Conservation (phyloP, 2,797 vertebrate genomes). For the Geotrypetes seraphini region DNA sequence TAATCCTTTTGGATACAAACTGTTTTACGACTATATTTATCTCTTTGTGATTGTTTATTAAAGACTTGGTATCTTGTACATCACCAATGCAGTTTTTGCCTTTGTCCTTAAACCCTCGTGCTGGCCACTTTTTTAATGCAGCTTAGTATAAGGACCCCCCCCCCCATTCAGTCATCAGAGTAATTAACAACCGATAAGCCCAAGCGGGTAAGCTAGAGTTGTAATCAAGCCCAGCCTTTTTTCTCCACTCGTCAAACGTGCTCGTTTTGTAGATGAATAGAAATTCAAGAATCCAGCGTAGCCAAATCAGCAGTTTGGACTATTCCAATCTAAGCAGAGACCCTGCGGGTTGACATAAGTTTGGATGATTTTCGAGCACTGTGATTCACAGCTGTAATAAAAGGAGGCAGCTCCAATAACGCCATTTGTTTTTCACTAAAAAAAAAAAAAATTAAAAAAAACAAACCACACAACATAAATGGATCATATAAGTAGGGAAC, state of each 20-base stretch:
- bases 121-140: too few species aligned
- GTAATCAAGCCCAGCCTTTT: constrained; percentile 8
- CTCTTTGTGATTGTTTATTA: too few species aligned
- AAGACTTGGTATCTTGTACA: too few species aligned
- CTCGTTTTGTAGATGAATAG: constrained; percentile 38
- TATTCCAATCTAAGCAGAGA: constrained; percentile 24
- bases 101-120: too few species aligned
- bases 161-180: constrained; percentile 2
- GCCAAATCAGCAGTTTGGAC: constrained; percentile 44
- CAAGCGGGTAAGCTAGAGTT: constrained; percentile 9
- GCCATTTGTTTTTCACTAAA: constrained; percentile 43
- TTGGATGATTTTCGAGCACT: constrained; percentile 34
- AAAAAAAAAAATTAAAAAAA: too few species aligned
- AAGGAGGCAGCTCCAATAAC: constrained; percentile 32
- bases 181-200: constrained; percentile 15
- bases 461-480: constrained; percentile 21
- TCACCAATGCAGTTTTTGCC: too few species aligned
- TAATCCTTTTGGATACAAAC: too few species aligned
- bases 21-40: too few species aligned
- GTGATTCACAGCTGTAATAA: constrained; percentile 46
- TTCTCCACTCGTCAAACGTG: constrained; percentile 22
- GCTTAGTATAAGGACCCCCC: too few species aligned
- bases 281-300: constrained; percentile 30
- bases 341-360: constrained; percentile 32
- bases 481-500: constrained; percentile 27